Evolutionary conservation across 2,888 invertebrate genomes (phyloP).

Genomic region (Plutella xylostella): DNA sequence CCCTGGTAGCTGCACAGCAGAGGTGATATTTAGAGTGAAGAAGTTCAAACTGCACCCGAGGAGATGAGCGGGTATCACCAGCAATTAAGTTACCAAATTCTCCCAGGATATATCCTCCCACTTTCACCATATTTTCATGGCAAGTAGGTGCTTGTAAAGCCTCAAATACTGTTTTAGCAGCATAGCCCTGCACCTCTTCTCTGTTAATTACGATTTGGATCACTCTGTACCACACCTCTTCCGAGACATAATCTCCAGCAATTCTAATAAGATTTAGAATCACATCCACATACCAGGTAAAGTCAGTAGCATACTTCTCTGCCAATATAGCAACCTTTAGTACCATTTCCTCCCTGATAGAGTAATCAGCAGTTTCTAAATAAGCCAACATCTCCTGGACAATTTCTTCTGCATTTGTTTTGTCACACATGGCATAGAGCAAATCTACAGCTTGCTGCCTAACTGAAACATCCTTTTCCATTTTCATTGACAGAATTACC

Average conservation of each 20-base stretch:
- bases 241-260: slow-evolving; percentile 99
- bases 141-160: slow-evolving; percentile 98
- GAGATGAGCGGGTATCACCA: slow-evolving; percentile 97
- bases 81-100: slow-evolving; percentile 99
- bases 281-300: slow-evolving; percentile 98
- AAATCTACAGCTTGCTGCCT: slow-evolving; percentile 98
- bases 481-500: slow-evolving; percentile 98
- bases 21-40: slow-evolving; percentile 99
- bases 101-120: slow-evolving; percentile 98
- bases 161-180: slow-evolving; percentile 99
- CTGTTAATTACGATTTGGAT: slow-evolving; percentile 99
- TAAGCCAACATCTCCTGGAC: slow-evolving; percentile 99
- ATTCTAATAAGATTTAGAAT: slow-evolving; percentile 98
- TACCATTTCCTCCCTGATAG: slow-evolving; percentile 99
- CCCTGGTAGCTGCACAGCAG: slow-evolving; percentile 97
- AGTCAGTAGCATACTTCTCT: slow-evolving; percentile 99
- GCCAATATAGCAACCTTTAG: slow-evolving; percentile 98
- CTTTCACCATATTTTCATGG: slow-evolving; percentile 99
- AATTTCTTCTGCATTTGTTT: slow-evolving; percentile 98
- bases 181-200: slow-evolving; percentile 99
- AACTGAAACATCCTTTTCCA: slow-evolving; percentile 98
- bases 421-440: slow-evolving; percentile 99
- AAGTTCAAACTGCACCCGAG: slow-evolving; percentile 96
- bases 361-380: slow-evolving; percentile 99
- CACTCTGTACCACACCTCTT: slow-evolving; percentile 99